phyloP scores from a whole-genome alignment of 2,113 vertebrate species.

The Sphaerodactylus townsendi region DNA sequence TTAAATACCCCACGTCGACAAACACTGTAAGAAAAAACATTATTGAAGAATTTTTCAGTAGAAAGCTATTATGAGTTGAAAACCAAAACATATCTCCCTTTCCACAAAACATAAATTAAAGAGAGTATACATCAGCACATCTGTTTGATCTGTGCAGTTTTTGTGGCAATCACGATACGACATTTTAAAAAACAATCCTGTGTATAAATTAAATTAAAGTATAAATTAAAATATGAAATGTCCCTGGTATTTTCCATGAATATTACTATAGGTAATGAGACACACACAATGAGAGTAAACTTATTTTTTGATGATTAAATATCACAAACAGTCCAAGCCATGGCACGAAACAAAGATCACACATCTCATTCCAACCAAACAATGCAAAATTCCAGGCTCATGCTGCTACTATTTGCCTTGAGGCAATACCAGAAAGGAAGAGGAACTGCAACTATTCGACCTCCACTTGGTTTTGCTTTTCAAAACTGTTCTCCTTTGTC shows the following conservation, averaged over 20 bases:
- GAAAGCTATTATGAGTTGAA: not conserved
- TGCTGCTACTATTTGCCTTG: too few species aligned
- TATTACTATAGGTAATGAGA: not conserved
- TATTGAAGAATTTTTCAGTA: not conserved
- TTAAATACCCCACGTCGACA: constrained; percentile 94
- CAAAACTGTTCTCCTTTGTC: too few species aligned
- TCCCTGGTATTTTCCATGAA: not conserved
- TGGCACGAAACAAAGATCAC: not conserved
- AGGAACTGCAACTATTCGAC: too few species aligned
- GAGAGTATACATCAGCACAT: not conserved
- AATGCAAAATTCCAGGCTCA: too few species aligned
- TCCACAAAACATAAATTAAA: not conserved
- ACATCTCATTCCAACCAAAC: too few species aligned
- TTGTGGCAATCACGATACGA: not conserved
- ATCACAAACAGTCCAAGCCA: not conserved
- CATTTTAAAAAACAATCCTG: not conserved
- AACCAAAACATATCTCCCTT: not conserved
- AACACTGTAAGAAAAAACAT: constrained; percentile 74
- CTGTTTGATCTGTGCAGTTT: not conserved
- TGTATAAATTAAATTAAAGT: too few species aligned
- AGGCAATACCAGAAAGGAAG: too few species aligned
- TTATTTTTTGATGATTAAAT: not conserved
- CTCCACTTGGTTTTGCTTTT: too few species aligned
- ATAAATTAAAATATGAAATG: not conserved
- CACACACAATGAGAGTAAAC: not conserved